phyloP scores from a whole-genome alignment of 2,113 vertebrate species.

The Picathartes gymnocephalus region DNA sequence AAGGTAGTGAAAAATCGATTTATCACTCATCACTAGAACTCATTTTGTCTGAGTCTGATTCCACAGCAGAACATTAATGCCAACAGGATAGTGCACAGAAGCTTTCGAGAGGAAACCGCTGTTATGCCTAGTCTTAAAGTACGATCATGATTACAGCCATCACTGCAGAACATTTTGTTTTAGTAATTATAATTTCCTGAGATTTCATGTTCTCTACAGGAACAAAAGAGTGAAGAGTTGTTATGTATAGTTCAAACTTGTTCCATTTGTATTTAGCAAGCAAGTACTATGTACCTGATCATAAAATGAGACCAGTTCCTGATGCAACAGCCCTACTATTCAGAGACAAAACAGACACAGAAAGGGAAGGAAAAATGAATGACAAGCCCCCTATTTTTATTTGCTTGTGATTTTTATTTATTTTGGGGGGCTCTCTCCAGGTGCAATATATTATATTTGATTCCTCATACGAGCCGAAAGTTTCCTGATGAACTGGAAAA shows the following conservation, averaged over 20 bases:
- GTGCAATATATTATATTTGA: neutral
- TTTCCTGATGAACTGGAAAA: neutral
- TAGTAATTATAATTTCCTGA: neutral
- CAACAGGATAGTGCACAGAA: accelerated
- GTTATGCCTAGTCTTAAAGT: neutral
- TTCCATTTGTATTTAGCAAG: neutral
- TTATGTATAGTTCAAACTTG: neutral
- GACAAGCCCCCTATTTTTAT: accelerated
- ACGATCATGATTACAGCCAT: neutral
- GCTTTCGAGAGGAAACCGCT: neutral
- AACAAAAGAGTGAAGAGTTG: neutral
- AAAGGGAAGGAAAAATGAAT: neutral
- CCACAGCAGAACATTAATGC: neutral
- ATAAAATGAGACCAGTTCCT: neutral
- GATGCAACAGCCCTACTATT: neutral
- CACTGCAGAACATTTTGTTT: neutral
- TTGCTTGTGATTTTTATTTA: neutral
- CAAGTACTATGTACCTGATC: neutral
- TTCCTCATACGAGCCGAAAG: neutral
- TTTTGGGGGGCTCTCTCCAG: neutral
- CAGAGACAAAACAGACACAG: neutral
- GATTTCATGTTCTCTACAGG: neutral
- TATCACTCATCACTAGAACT: neutral
- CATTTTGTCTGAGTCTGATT: neutral
- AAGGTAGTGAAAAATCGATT: neutral